Percentiles rank a stretch among this genome's conserved stretches.
Conservation (phyloP, 2,888 invertebrate genomes). For the Hydriomena furcata region DNA sequence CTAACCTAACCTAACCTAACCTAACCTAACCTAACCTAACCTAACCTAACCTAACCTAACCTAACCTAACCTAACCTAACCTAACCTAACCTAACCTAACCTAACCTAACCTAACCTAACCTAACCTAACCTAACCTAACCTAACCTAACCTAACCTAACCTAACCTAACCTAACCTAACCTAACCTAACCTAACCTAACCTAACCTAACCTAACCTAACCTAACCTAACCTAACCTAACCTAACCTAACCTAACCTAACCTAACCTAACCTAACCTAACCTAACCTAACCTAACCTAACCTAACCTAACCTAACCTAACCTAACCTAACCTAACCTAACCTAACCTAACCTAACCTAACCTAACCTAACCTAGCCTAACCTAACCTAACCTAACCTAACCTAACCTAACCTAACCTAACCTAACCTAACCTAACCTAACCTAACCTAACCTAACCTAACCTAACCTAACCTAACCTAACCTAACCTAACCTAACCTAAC, state of each 20-base stretch:
- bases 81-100: constrained; percentile 3
- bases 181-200: constrained; percentile 18
- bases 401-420: constrained; percentile 17
- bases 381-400: constrained; percentile 19
- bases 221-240: constrained; percentile 15
- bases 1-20: not conserved
- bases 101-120: constrained; percentile 1
- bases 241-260: constrained; percentile 15
- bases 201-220: constrained; percentile 18
- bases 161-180: constrained; percentile 18
- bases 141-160: constrained; percentile 18
- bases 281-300: constrained; percentile 13
- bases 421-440: constrained; percentile 9
- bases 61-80: constrained; percentile 1
- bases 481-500: constrained; percentile 19
- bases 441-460: constrained; percentile 15
- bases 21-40: constrained; percentile 2
- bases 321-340: constrained; percentile 19
- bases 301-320: constrained; percentile 18
- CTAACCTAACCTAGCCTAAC: constrained; percentile 19
- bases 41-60: constrained; percentile 8
- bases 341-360: constrained; percentile 19
- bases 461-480: constrained; percentile 18
- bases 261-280: constrained; percentile 11
- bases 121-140: constrained; percentile 18